Base-by-base conservation (phyloP, 2,113 vertebrate species). In the Quiscalus mexicanus region DNA sequence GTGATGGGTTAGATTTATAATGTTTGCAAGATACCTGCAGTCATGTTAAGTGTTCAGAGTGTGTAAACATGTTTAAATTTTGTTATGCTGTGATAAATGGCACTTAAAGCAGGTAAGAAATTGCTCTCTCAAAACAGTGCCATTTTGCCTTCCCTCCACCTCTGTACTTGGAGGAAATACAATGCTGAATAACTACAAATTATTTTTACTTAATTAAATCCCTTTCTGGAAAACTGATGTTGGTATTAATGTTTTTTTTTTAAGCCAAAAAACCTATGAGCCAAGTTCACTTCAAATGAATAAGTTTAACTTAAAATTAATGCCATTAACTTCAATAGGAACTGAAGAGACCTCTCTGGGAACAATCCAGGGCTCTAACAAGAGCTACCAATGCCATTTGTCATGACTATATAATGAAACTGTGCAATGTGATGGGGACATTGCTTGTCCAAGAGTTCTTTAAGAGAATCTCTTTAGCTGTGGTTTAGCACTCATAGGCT, bases 121-220 rank as follows among this genome's bases (percentile, higher is more conserved):
- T 42, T 4, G 49, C 35, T 67, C 20, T 70, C 60, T 91, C 64
- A 60, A 70, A 91, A 37, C 31, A 58, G 62, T 59, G 31, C 25
- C 53, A 77, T 80, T 92, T 92, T n/a, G 13, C 68, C 33, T 74
- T 81, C 39, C 37, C 39, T 86, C 64, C 33, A 63, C 15, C 19
- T 70, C 69, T 90, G 64, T 77, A 74, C 60, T 88, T 12, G 60
- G 89, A 90, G 90, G 80, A 69, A 89, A 95, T n/a, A 84, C 33
- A 80, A 13, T 41, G 35, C 71, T 67, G 45, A 80, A 27, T 55
- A 84, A 59, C 39, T 63, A n/a, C 37, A 11, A 59, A 73, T 39
- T 86, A 65, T 59, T 86, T 92, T 80, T 58, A 62, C 15, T 39
- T 89, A 69, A 94, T 92, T 96, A 95, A 95, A 97, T 53, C 31